Evolutionary conservation across 2,797 vertebrate genomes (phyloP).

Genomic region (Centropyge bicolor): DNA sequence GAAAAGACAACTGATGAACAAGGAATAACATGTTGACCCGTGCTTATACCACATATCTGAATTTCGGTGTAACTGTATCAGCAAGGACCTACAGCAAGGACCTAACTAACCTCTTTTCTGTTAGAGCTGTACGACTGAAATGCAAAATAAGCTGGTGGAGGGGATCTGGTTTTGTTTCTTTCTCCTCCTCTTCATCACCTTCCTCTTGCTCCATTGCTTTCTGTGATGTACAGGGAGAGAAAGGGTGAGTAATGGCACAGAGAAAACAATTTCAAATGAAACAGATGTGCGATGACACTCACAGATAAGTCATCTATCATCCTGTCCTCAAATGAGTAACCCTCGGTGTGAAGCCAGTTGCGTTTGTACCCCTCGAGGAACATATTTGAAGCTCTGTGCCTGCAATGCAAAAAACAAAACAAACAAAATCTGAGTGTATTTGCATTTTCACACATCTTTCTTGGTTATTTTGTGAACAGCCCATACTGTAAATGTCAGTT

Average conservation of each 20-base stretch:
- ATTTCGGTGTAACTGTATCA: neutral
- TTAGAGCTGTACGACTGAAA: slow-evolving; percentile 94
- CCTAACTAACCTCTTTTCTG: slow-evolving; percentile 92
- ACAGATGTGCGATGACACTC: slow-evolving; percentile 63
- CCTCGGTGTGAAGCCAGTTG: slow-evolving; percentile 91
- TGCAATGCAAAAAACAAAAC: slow-evolving; percentile 58
- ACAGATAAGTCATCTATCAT: slow-evolving; percentile 97
- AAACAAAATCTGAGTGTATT: neutral
- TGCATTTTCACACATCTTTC: neutral
- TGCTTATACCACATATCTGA: no score
- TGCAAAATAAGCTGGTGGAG: slow-evolving; percentile 96
- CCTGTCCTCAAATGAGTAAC: slow-evolving; percentile 94
- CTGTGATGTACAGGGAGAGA: slow-evolving; percentile 62
- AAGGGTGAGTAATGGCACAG: slow-evolving; percentile 5
- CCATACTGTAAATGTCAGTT: neutral
- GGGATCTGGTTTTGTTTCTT: slow-evolving; percentile 93
- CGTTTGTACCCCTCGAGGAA: slow-evolving; percentile 94
- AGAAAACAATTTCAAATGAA: neutral
- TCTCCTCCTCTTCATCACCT: slow-evolving; percentile 91
- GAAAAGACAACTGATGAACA: slow-evolving; percentile 3
- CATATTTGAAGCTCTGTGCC: slow-evolving; percentile 96
- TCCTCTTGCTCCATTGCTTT: slow-evolving; percentile 92
- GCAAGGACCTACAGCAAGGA: neutral
- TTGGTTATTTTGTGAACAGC: neutral
- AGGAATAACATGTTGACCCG: neutral